Evolutionary conservation across 1,140 invertebrate genomes (phyloP).

Genomic region (Whitmania pigra): DNA sequence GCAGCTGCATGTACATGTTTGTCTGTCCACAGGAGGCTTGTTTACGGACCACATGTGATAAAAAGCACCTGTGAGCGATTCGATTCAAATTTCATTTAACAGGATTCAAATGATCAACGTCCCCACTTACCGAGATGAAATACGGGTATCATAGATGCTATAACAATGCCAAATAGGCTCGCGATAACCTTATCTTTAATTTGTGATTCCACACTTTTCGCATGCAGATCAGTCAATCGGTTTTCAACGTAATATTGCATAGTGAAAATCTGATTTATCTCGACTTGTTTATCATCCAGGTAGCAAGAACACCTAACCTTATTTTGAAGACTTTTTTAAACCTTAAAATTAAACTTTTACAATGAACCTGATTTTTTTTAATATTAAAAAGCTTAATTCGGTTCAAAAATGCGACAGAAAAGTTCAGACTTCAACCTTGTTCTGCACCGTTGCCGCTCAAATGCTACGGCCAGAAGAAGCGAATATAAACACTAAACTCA

Average conservation of each 20-base stretch:
- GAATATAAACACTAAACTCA: too few relatives aligned
- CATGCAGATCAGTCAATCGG: slow-evolving; percentile 32
- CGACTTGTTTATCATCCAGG: too few relatives aligned
- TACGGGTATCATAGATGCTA: slow-evolving; percentile 32
- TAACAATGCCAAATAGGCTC: slow-evolving; percentile 28
- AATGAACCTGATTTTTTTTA: too few relatives aligned
- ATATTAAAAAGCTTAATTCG: too few relatives aligned
- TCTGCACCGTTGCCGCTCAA: too few relatives aligned
- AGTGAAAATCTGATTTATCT: too few relatives aligned
- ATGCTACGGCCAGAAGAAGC: too few relatives aligned
- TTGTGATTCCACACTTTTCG: slow-evolving; percentile 27
- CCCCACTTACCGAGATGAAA: slow-evolving; percentile 34
- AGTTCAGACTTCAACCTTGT: too few relatives aligned
- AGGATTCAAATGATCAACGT: background rate
- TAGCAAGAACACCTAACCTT: too few relatives aligned
- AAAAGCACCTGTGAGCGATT: slow-evolving; percentile 29
- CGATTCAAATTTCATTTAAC: background rate
- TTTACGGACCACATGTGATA: slow-evolving; percentile 61
- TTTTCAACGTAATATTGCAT: slow-evolving; percentile 31
- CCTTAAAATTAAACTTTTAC: too few relatives aligned
- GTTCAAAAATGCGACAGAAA: too few relatives aligned
- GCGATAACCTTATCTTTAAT: slow-evolving; percentile 32
- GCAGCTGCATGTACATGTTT: slow-evolving; percentile 60
- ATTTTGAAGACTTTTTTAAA: too few relatives aligned
- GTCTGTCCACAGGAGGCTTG: slow-evolving; percentile 53